These are phyloP conservation scores for Columba janthina DNA, from an alignment of 2,113 vertebrate genomes.

Conservation along the genomic window DNA sequence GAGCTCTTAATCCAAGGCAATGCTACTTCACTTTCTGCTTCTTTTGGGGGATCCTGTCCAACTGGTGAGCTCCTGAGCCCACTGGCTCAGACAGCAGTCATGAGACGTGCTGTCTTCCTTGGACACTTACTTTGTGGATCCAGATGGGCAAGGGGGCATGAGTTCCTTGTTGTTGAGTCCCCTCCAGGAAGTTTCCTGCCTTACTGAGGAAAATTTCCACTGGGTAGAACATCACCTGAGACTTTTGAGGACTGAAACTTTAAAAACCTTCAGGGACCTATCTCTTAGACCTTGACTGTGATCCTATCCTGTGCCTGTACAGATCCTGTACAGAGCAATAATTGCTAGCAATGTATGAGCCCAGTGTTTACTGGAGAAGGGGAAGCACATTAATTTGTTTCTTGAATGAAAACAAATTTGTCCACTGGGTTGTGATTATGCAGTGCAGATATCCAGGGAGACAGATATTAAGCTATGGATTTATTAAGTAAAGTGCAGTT, in stretches of 20 bases:
- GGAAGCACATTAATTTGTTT: accelerated
- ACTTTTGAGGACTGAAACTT: background rate
- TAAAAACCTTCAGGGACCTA: background rate
- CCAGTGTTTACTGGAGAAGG: background rate
- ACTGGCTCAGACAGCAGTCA: accelerated
- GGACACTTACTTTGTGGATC: accelerated
- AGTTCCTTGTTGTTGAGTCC: background rate
- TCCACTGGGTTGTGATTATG: background rate
- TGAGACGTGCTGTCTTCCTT: background rate
- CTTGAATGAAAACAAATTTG: background rate
- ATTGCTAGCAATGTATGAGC: background rate
- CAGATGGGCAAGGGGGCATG: background rate
- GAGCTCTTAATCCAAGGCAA: background rate
- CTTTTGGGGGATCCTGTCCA: background rate
- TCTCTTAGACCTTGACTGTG: background rate
- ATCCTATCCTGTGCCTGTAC: background rate
- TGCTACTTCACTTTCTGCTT: background rate
- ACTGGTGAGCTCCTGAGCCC: background rate
- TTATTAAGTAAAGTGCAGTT: background rate
- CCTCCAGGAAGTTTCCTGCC: background rate
- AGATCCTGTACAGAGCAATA: background rate
- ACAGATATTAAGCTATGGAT: background rate
- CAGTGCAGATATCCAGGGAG: background rate
- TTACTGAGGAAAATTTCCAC: background rate
- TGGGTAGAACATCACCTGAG: background rate